phyloP scores from a whole-genome alignment of 2,113 vertebrate genomes.

The Prinia subflava region DNA sequence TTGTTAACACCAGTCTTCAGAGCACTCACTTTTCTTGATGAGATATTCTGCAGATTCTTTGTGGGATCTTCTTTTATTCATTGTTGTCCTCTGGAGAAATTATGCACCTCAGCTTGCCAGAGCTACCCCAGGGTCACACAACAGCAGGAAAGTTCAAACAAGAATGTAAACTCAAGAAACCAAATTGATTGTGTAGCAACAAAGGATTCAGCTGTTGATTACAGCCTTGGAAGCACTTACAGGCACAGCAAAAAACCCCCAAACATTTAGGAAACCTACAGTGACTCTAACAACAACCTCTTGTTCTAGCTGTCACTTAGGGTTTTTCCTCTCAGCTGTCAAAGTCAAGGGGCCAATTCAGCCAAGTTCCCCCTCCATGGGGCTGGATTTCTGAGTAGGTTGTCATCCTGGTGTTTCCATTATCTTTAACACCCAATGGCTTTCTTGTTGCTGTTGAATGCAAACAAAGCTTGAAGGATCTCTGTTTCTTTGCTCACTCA shows the following conservation, averaged over 20 bases:
- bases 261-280: not conserved
- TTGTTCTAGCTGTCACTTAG: not conserved
- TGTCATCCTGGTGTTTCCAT: not conserved
- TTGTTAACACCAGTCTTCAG: not conserved
- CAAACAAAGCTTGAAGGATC: not conserved
- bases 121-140: not conserved
- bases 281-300: not conserved
- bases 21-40: not conserved
- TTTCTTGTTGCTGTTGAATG: not conserved
- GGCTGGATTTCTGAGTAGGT: not conserved
- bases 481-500: not conserved
- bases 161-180: not conserved
- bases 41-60: not conserved
- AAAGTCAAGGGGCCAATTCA: not conserved
- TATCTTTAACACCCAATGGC: not conserved
- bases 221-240: not conserved
- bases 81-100: not conserved
- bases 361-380: not conserved
- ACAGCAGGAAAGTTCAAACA: not conserved
- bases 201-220: not conserved
- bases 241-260: not conserved
- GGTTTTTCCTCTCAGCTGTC: not conserved
- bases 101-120: accelerated
- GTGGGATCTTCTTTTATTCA: not conserved
- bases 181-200: not conserved